phyloP scores from a whole-genome alignment of 1,140 invertebrate species.

The Helicoverpa armigera region DNA sequence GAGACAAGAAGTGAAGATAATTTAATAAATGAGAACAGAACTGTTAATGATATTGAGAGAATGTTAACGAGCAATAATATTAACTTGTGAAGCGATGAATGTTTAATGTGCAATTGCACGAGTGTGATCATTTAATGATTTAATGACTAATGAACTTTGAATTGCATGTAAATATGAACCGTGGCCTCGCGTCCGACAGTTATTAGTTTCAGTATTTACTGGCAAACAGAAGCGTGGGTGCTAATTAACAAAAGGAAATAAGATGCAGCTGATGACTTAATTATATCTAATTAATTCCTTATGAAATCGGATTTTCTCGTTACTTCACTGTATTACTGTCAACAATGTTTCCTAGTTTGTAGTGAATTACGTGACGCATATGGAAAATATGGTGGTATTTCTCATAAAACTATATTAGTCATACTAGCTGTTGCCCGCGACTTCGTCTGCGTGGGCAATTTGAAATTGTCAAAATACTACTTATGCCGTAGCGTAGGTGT shows the following conservation, averaged over 20 bases:
- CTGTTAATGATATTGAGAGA: constrained; percentile 10
- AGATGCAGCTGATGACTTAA: constrained; percentile 48
- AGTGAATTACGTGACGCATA: constrained; percentile 21
- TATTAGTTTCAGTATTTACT: constrained; percentile 49
- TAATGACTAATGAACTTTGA: not conserved
- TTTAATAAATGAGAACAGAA: constrained; percentile 2
- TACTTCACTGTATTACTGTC: not conserved
- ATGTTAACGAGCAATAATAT: constrained; percentile 34
- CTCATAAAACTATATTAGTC: constrained; percentile 14
- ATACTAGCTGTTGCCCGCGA: too few species aligned
- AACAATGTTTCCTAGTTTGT: constrained; percentile 9
- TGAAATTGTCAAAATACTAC: too few species aligned
- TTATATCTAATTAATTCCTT: constrained; percentile 57
- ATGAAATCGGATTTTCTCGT: constrained; percentile 47
- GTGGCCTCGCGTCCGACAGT: not conserved
- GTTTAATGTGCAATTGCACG: constrained; percentile 20
- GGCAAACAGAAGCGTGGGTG: constrained; percentile 45
- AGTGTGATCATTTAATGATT: not conserved
- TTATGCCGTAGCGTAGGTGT: too few species aligned
- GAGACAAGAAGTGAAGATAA: not conserved
- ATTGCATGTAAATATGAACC: constrained; percentile 21
- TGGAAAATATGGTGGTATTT: constrained; percentile 16
- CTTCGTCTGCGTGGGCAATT: too few species aligned
- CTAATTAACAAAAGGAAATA: constrained; percentile 30
- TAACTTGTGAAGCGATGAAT: constrained; percentile 30